phyloP scores from a whole-genome alignment of 37 sponge, comb jelly and placozoan species.

The Bolinopsis microptera region DNA sequence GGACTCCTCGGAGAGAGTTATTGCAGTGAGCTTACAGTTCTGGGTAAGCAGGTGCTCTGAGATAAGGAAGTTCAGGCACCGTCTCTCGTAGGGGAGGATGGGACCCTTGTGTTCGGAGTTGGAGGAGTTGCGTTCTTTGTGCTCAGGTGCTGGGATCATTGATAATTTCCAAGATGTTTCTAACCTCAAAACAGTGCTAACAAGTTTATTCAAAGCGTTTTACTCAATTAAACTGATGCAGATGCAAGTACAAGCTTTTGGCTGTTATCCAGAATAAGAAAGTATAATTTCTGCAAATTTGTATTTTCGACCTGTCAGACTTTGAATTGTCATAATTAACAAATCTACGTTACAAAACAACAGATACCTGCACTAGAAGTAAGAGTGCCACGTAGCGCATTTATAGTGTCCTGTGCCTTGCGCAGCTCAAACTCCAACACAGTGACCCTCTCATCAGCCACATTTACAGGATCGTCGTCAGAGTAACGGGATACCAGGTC shows the following conservation, averaged over 20 bases:
- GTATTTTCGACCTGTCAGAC: no score
- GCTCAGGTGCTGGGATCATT: conserved; percentile 38
- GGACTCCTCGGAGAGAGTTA: conserved; percentile 90
- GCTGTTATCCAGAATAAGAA: no score
- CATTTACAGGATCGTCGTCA: conserved; percentile 80
- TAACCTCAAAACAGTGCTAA: not conserved
- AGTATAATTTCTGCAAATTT: no score
- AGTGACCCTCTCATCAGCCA: conserved; percentile 81
- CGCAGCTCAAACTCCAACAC: conserved; percentile 96
- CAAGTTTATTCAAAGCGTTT: not conserved
- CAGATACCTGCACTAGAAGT: conserved; percentile 87
- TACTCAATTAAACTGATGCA: no score
- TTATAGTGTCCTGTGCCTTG: conserved; percentile 93
- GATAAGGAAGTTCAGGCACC: conserved; percentile 86
- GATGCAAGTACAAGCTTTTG: no score
- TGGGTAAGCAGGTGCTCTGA: conserved; percentile 86
- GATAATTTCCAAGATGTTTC: not conserved
- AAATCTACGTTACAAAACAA: no score
- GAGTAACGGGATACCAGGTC: conserved; percentile 84
- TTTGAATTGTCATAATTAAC: no score
- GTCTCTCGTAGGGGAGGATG: conserved; percentile 86
- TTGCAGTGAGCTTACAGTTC: conserved; percentile 75
- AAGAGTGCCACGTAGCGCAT: conserved; percentile 85
- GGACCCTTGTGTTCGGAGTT: conserved; percentile 70
- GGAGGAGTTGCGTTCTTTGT: not conserved